Base-by-base conservation (phyloP, 2,888 invertebrate species). In the Petrolisthes manimaculis region DNA sequence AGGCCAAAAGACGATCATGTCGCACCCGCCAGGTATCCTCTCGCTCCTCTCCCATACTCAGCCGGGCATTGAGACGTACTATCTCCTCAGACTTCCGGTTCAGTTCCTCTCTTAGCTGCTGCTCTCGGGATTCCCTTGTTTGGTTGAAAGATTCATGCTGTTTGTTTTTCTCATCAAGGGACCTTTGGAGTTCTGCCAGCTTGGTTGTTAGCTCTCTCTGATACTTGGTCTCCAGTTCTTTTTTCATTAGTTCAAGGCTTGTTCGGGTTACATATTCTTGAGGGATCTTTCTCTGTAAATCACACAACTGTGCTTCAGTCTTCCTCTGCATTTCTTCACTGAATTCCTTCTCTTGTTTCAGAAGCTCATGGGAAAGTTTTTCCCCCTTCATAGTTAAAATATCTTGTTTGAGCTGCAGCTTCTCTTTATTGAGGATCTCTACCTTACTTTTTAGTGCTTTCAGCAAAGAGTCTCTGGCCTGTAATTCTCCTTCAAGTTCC, bases 141-240 rank as follows among this genome's bases (percentile, higher is more conserved):
- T 67, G 85, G 14, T 74, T 67, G 9, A 71, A 51, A 71, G 82
- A 78, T 78, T 89, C 83, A n/a, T 86, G 89, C 53, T 83, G 77
- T 12, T 86, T 81, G 9, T 55, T 89, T 75, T 89, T 77, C 6
- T 86, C 85, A 24, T 86, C 78, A 14, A 89, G 54, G 61, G 82
- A 9, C 51, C 61, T 81, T 37, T 85, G 81, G 14, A 89, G 82
- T 83, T 89, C 85, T 14, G 86, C 67, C 51, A 89, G 78, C 53
- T 89, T 89, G 14, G 85, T 75, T 61, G 69, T 86, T 12, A 89
- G 56, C 61, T 89, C 89, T 54, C 81, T 54, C 24, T 89, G 85
- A 24, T 86, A 89, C 56, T 83, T 89, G 61, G n/a, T 82, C 53
- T 89, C 89, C 21, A 89, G 51, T 74, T 89, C 89, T 56, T 77